phyloP scores from a whole-genome alignment of 2,113 vertebrate species.

The Hippocampus zosterae region DNA sequence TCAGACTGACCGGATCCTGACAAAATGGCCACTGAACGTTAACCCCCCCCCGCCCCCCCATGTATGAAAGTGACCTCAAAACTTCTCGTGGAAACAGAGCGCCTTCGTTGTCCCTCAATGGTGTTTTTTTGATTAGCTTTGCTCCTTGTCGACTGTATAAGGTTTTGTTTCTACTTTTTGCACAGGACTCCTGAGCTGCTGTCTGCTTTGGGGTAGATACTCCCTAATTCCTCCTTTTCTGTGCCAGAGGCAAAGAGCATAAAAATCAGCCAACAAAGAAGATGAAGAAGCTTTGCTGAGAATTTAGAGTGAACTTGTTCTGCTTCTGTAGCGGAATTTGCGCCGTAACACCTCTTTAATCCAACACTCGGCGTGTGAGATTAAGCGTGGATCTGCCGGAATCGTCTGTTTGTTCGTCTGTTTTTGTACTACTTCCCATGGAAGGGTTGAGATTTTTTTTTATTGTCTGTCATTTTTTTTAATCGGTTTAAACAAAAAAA shows the following conservation, averaged over 20 bases:
- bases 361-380: not conserved
- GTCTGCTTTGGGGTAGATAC: conserved; percentile 19
- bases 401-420: not conserved
- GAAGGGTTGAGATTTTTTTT: not conserved
- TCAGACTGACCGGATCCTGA: not conserved
- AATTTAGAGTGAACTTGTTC: conserved; percentile 13
- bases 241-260: conserved; percentile 19
- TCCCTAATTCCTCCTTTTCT: conserved; percentile 20
- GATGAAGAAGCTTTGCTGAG: conserved; percentile 7
- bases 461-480: not conserved
- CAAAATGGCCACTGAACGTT: not conserved
- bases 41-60: not conserved
- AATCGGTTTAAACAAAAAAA: not conserved
- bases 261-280: conserved; percentile 29
- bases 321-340: conserved; percentile 1
- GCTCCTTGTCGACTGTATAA: not conserved
- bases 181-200: conserved; percentile 24
- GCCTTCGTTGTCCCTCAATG: not conserved
- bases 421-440: not conserved
- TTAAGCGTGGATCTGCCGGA: conserved; percentile 10
- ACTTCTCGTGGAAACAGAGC: not conserved
- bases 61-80: not conserved
- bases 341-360: conserved; percentile 13
- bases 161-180: not conserved
- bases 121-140: not conserved